phyloP scores from a whole-genome alignment of 2,888 invertebrate species.

The Hoplodrina blanda region DNA sequence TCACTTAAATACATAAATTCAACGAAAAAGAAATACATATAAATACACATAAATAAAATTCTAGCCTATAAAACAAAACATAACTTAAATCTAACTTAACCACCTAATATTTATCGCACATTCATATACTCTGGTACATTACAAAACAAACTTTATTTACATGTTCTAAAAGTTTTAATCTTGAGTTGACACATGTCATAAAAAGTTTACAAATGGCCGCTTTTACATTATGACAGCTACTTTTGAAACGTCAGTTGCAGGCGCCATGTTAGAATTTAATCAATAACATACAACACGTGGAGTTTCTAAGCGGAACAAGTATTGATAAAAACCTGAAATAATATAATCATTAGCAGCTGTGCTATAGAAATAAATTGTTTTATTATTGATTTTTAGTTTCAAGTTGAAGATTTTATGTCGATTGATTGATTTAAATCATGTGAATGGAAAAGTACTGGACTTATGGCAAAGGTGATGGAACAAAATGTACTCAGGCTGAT shows the following conservation, averaged over 20 bases:
- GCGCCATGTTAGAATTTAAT: conserved; percentile 26
- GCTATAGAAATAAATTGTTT: conserved; percentile 29
- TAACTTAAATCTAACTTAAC: background rate
- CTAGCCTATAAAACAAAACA: background rate
- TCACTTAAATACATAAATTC: too few relatives aligned
- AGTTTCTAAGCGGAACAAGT: conserved; percentile 1
- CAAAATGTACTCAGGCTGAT: too few relatives aligned
- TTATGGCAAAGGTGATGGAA: too few relatives aligned
- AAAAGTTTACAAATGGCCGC: conserved; percentile 16
- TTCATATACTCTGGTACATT: background rate
- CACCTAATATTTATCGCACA: background rate
- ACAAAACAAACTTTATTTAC: conserved; percentile 18
- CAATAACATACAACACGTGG: conserved; percentile 8
- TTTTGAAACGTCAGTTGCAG: conserved; percentile 19
- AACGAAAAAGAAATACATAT: too few relatives aligned
- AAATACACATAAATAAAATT: background rate
- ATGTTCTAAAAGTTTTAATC: background rate
- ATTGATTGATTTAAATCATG: background rate
- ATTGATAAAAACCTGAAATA: conserved; percentile 10
- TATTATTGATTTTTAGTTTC: conserved; percentile 36
- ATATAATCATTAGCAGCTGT: conserved; percentile 14
- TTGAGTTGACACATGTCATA: background rate
- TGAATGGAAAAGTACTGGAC: background rate
- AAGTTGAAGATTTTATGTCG: conserved; percentile 13
- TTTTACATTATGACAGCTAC: conserved; percentile 24